Evolutionary conservation across 2,888 invertebrate genomes (phyloP).

Genomic region (Halictus ligatus): DNA sequence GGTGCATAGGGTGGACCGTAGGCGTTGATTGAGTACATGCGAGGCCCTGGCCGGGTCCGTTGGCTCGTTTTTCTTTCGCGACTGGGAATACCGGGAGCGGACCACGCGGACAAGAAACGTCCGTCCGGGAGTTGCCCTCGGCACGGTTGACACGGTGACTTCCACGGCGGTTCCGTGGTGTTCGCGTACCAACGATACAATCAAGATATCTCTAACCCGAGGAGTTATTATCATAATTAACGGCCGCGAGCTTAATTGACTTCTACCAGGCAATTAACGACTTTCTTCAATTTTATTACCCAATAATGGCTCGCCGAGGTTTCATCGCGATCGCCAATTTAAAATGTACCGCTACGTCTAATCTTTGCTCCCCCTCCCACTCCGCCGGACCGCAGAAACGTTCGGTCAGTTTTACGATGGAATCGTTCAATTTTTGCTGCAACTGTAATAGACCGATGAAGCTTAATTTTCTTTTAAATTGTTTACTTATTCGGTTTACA

Average conservation of each 20-base stretch:
- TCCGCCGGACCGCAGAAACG: neutral
- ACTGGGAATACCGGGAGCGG: slow-evolving; percentile 31
- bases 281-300: slow-evolving; percentile 62
- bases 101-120: slow-evolving; percentile 51
- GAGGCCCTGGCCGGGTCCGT: slow-evolving; percentile 1
- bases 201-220: slow-evolving; percentile 58
- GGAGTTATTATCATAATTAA: slow-evolving; percentile 72
- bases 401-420: neutral
- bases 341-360: slow-evolving; percentile 32
- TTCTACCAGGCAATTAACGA: slow-evolving; percentile 68
- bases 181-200: slow-evolving; percentile 54
- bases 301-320: slow-evolving; percentile 46
- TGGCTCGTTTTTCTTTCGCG: slow-evolving; percentile 42
- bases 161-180: slow-evolving; percentile 47
- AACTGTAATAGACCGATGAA: too few relatives aligned
- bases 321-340: slow-evolving; percentile 30
- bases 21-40: slow-evolving; percentile 55
- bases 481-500: too few relatives aligned
- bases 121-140: neutral
- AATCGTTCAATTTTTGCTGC: neutral
- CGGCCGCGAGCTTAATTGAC: slow-evolving; percentile 66
- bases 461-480: too few relatives aligned
- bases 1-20: slow-evolving; percentile 4
- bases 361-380: neutral
- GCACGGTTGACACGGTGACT: slow-evolving; percentile 39